A percentile compares a stretch with the other conserved stretches of the same genome.
Conservation (phyloP, 2,888 invertebrate genomes). For the Ormyrus rosae region DNA sequence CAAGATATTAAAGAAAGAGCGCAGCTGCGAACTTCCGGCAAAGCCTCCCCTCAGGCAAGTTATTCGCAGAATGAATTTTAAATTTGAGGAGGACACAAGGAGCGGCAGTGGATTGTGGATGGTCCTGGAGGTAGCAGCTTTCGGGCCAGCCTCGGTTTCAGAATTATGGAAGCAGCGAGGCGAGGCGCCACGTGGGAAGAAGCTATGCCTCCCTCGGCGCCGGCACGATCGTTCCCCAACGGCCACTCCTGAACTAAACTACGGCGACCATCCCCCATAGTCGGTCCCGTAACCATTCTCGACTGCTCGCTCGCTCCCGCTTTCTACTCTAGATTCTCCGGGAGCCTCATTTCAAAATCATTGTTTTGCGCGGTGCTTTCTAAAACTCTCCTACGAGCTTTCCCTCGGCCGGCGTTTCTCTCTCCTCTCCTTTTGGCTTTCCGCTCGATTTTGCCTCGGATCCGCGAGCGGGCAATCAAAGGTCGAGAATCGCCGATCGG, state of each 20-base stretch:
- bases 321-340: not conserved
- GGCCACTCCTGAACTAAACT: conserved; percentile 74
- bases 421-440: not conserved
- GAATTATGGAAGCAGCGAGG: conserved; percentile 67
- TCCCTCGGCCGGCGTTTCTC: not conserved
- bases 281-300: conserved; percentile 52
- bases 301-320: conserved; percentile 5
- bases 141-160: not conserved
- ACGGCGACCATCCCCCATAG: conserved; percentile 64
- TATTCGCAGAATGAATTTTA: no score
- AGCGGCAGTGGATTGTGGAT: no score
- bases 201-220: conserved; percentile 74
- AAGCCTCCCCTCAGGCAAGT: no score
- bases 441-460: not conserved
- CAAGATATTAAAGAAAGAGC: no score
- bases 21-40: no score
- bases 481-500: conserved; percentile 48
- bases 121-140: not conserved
- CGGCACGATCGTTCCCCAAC: conserved; percentile 73
- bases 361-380: not conserved
- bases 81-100: no score
- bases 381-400: not conserved
- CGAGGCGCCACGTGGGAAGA: conserved; percentile 69
- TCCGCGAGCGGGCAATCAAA: conserved; percentile 44
- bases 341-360: conserved; percentile 25